Base-by-base conservation (phyloP, 2,113 vertebrate species). In the Saguinus midas region DNA sequence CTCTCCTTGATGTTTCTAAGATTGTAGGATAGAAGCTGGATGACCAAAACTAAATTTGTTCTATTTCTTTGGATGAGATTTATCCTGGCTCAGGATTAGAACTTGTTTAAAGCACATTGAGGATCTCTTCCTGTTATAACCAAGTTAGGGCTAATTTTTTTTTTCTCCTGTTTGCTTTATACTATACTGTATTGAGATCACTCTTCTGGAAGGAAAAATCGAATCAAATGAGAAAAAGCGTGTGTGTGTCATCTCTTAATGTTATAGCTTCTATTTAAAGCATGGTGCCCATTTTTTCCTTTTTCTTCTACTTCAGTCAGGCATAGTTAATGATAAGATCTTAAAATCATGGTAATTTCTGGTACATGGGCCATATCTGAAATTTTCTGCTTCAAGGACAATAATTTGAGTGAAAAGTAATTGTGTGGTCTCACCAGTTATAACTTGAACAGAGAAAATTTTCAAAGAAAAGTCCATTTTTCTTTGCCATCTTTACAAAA, bases 341-440 rank as follows among this genome's bases (percentile, higher is more conserved):
- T 81, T 84, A 84, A 29, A 94, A 82, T 66, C 29, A 94, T 7
- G 32, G 37, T 68, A 52, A 95, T 81, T 87, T 92, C 73, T 84
- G 45, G 25, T 17, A 35, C 23, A 79, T 20, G 10, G 37, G 11
- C 66, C 16, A 50, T 20, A 73, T 9, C 37, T 25, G 12, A 78
- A 85, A 79, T 52, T 82, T 88, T 91, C 57, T 89, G 4, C 61
- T 96, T 92, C 79, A 95, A 95, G 37, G 23, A 25, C 45, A 88
- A 81, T 57, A 91, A 82, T 25, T 87, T 32, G 23, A 20, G 40
- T 57, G 43, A 72, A 91, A 21, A 95, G 55, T 70, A 87, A 85
- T 61, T 83, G 48, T 96, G 70, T n/a, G 5, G 9, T 80, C 40
- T 55, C 32, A 76, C 6, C 6, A 70, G 6, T 88, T 75, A 45